Percentiles rank a stretch among this genome's conserved stretches.
phyloP scores from a whole-genome alignment of 2,113 vertebrate species.

The Thinocorus orbignyianus region DNA sequence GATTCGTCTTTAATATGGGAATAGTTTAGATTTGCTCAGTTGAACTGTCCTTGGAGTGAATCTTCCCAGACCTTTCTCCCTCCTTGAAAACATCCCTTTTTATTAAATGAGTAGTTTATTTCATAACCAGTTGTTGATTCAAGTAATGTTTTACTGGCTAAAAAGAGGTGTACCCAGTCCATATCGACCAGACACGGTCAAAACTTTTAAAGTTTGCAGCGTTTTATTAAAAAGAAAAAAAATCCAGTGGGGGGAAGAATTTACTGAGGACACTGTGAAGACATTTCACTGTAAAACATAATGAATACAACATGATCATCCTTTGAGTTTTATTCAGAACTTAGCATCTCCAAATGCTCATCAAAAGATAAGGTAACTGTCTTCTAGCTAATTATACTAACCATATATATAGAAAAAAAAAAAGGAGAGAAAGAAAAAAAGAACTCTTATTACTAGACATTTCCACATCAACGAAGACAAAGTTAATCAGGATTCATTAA shows the following conservation, averaged over 20 bases:
- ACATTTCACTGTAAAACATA: background rate
- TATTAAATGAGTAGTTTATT: conserved; percentile 32
- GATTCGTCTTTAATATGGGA: background rate
- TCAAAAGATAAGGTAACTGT: background rate
- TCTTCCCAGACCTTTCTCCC: background rate
- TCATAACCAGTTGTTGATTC: background rate
- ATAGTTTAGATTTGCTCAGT: background rate
- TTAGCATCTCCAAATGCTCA: background rate
- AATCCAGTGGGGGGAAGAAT: background rate
- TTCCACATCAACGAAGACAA: background rate
- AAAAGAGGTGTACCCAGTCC: background rate
- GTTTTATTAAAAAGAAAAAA: background rate
- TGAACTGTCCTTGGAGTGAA: background rate
- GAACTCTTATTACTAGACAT: background rate
- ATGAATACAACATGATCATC: background rate
- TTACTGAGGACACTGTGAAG: background rate
- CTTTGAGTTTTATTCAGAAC: background rate
- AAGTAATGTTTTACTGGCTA: background rate
- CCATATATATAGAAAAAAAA: background rate
- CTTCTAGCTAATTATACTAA: background rate
- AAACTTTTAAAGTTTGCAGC: background rate
- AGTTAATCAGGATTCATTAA: conserved; percentile 36
- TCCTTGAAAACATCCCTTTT: background rate
- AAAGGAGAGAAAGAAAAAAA: background rate
- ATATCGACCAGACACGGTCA: background rate